Conservation (phyloP, 37 sponge, comb jelly and placozoan genomes). For the Ianthella basta region DNA sequence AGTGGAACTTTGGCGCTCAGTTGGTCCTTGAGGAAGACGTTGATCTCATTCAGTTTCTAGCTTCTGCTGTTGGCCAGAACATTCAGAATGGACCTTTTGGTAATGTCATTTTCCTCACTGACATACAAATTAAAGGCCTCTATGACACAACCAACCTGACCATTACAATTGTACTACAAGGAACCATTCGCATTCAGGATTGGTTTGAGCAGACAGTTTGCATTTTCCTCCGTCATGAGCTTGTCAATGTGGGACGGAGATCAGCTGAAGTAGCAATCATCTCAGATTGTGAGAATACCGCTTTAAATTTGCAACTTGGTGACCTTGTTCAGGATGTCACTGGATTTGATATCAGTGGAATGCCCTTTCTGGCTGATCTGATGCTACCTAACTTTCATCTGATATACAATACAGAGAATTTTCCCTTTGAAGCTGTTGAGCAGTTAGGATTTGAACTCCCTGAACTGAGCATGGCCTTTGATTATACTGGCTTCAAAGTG, state of each 20-base stretch:
- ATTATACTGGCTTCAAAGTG: too few relatives aligned
- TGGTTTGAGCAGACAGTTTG: slow-evolving; percentile 18
- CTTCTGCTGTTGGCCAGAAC: background rate
- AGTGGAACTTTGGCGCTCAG: slow-evolving; percentile 5
- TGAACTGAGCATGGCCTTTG: too few relatives aligned
- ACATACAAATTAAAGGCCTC: background rate
- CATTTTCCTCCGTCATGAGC: background rate
- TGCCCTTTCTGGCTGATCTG: background rate
- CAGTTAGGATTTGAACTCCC: too few relatives aligned
- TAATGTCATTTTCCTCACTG: background rate
- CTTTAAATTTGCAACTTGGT: background rate
- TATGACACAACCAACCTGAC: background rate
- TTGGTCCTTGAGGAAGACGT: background rate
- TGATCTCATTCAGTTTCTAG: background rate
- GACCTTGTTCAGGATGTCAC: background rate
- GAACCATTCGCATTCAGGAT: background rate
- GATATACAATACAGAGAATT: background rate
- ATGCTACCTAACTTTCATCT: background rate
- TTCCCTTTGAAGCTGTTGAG: too few relatives aligned
- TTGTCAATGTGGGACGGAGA: background rate
- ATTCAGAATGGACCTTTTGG: background rate
- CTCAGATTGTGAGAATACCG: background rate
- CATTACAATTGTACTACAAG: background rate
- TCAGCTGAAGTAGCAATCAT: background rate
- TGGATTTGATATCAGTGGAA: slow-evolving; percentile 8